Evolutionary conservation across 1,140 invertebrate species (phyloP), one percentile per base, ranked within the genome.

Genomic region (Conus ventricosus): DNA sequence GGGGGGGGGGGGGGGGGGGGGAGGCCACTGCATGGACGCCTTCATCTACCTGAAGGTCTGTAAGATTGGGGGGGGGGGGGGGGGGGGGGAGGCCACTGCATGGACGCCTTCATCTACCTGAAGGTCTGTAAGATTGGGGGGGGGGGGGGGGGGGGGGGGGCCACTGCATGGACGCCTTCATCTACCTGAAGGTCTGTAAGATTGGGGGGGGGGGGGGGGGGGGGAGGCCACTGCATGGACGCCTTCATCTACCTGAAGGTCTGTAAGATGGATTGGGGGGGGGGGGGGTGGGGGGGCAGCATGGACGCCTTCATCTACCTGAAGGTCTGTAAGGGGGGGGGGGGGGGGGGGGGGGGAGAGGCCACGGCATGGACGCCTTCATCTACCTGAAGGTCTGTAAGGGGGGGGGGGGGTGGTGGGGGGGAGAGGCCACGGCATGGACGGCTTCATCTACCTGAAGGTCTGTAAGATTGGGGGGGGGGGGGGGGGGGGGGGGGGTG

Each of bases 221-320:
- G n/a, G n/a, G n/a, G n/a, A n/a, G 99, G 99, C 0, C 97, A 97
- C 94, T 99, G 99, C 13, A 99, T 99, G 1, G 99, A 99, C 95
- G 98, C 99, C 13, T 97, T 98, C 76, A 97, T 99, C 89, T 99
- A 99, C 95, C 96, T 99, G 88, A 99, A 99, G 97, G 98, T 99
- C 96, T 94, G 90, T 20, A 4, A 15, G 8, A 15, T 60, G n/a
- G n/a, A n/a, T n/a, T n/a, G n/a, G n/a, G n/a, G n/a, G n/a, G n/a
- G n/a, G n/a, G n/a, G n/a, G n/a, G n/a, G n/a, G 98, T 98, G 94
- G 99, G 99, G 93, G 99, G 99, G 0, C 97, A 97, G 99, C 13
- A 99, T 99, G 1, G 99, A 99, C 95, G 98, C 99, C 13, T 97
- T 98, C 76, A 97, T 99, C 89, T 99, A 99, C 95, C 96, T 99